Base-by-base conservation (phyloP, 2,888 invertebrate species). In the Stenurella melanura region DNA sequence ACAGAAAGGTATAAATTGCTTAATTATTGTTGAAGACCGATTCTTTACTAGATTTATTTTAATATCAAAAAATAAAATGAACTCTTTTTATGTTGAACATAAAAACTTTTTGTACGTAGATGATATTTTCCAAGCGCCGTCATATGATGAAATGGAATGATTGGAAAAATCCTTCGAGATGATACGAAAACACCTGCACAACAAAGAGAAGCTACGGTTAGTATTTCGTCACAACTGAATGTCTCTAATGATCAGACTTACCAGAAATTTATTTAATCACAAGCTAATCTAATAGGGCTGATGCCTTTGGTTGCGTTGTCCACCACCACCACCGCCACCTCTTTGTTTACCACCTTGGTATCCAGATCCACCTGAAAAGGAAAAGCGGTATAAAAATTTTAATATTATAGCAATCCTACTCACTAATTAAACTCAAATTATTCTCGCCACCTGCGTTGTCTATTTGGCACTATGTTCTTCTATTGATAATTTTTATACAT, bases 321-420 rank as follows among this genome's bases (percentile, higher is more conserved):
- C 90, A 88, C 91, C 91, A 89, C 70, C 70, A 88, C 93, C 91
- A 83, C 87, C 91, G 83, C 87, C 92, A 88, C 91, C 91, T 89
- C 96, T 95, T 89, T 96, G 95, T 92, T 96, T 96, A 91, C 96
- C 96, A 88, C 96, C 95, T 89, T 93, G 93, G 92, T 94, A 95
- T 30, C 86, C 86, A 58, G 82, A 80, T 67, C 85, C 85, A 85
- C 87, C 87, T 87, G 86, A 85, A 87, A 87, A 85, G 82, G 81
- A 85, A 82, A 80, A 85, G 86, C 86, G 85, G 86, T 87, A 87
- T 87, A 87, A 87, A 86, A 87, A 86, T 86, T 87, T 86, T 85
- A 86, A 85, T 87, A 86, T 85, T 85, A 82, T 83, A 83, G 78
- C 81, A 81, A 81, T 54, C 85, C 83, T 87, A 87, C 87, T 87